A percentile compares a stretch with the other conserved stretches of the same genome.
Conservation (phyloP, 1,140 invertebrate species). For the Lordiphosa clarofinis region DNA sequence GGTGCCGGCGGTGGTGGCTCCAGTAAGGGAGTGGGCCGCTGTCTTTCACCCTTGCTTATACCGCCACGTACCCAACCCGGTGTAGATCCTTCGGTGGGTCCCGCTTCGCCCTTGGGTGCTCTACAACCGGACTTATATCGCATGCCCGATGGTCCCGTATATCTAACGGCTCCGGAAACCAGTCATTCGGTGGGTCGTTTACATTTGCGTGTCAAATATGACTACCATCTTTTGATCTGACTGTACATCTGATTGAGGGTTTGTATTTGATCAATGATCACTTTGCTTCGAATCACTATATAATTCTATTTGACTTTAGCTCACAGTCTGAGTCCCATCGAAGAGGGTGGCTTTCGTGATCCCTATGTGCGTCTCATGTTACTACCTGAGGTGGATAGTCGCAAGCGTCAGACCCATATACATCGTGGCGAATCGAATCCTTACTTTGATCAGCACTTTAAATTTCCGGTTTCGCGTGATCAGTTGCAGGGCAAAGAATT, state of each 20-base stretch:
- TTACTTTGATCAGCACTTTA: constrained; percentile 91
- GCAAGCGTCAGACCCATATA: constrained; percentile 90
- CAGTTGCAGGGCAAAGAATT: constrained; percentile 88
- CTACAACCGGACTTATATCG: constrained; percentile 92
- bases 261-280: constrained; percentile 17
- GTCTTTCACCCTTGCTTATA: constrained; percentile 87
- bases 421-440: constrained; percentile 88
- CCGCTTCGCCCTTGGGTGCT: constrained; percentile 89
- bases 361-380: constrained; percentile 90
- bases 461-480: constrained; percentile 90
- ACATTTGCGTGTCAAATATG: constrained; percentile 92
- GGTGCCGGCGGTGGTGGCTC: constrained; percentile 58
- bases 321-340: constrained; percentile 89
- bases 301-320: constrained; percentile 81
- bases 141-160: constrained; percentile 86
- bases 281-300: not conserved
- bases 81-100: constrained; percentile 79
- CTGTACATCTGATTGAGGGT: constrained; percentile 94
- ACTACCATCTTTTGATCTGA: constrained; percentile 93
- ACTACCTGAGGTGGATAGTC: constrained; percentile 89
- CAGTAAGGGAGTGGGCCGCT: constrained; percentile 80
- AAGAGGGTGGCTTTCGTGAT: constrained; percentile 91
- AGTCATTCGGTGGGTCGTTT: constrained; percentile 85
- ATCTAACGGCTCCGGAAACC: constrained; percentile 83
- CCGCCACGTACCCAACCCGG: constrained; percentile 80